These are phyloP conservation scores for Thymelicus lineola DNA, from an alignment of 2,888 invertebrate genomes.

Conservation along the genomic window DNA sequence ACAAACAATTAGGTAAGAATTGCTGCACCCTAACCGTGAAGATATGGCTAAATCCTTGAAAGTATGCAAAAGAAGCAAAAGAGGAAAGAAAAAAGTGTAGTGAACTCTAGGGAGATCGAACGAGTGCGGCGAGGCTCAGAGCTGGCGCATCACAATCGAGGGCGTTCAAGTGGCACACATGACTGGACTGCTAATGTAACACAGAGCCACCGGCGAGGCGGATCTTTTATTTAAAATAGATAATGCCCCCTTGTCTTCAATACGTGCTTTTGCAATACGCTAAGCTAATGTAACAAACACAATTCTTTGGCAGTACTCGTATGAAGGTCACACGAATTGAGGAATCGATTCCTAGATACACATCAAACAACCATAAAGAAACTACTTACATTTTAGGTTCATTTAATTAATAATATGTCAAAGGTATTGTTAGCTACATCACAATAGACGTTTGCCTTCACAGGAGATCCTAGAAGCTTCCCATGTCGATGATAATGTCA, in stretches of 20 bases:
- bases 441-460: no score
- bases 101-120: slow-evolving; percentile 30
- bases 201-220: slow-evolving; percentile 53
- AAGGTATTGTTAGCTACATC: no score
- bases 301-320: background rate
- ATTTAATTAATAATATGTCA: no score
- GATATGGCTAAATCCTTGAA: slow-evolving; percentile 4
- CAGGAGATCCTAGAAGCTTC: no score
- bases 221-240: slow-evolving; percentile 48
- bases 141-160: slow-evolving; percentile 62
- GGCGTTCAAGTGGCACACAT: slow-evolving; percentile 64
- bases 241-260: slow-evolving; percentile 39
- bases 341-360: background rate
- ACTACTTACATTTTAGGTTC: no score
- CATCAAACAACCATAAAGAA: no score
- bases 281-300: slow-evolving; percentile 27
- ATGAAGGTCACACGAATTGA: slow-evolving; percentile 5
- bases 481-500: no score
- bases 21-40: background rate
- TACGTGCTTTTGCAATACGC: slow-evolving; percentile 37
- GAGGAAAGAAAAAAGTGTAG: slow-evolving; percentile 32
- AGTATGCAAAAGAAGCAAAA: slow-evolving; percentile 8
- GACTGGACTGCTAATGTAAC: slow-evolving; percentile 68
- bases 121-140: slow-evolving; percentile 23
- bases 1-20: no score